Conservation (phyloP, 2,888 invertebrate species). For the Caenorhabditis sp. region DNA sequence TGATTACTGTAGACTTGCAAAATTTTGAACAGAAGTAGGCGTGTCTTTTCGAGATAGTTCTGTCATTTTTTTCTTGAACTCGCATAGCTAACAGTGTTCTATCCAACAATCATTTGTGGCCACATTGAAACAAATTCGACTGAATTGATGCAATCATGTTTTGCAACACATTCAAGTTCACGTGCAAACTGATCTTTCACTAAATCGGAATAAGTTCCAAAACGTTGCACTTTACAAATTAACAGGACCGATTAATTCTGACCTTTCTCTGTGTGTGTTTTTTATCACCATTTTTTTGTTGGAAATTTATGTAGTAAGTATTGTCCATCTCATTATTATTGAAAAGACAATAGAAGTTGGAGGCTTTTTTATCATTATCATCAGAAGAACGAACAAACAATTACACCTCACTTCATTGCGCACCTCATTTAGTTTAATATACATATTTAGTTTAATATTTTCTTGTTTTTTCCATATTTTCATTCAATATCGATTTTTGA, state of each 20-base stretch:
- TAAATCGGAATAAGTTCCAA: not conserved
- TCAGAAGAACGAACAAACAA: not conserved
- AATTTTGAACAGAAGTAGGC: too few relatives aligned
- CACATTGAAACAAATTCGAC: too few relatives aligned
- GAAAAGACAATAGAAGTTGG: not conserved
- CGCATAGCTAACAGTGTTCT: too few relatives aligned
- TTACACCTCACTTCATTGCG: conserved; percentile 1
- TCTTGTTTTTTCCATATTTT: not conserved
- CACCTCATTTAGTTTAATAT: conserved; percentile 1
- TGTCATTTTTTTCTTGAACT: too few relatives aligned
- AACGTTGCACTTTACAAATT: not conserved
- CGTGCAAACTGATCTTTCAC: too few relatives aligned
- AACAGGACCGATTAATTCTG: not conserved
- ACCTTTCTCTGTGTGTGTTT: not conserved
- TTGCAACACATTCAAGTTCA: too few relatives aligned
- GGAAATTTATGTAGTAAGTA: too few relatives aligned
- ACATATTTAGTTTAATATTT: not conserved
- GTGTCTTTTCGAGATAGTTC: too few relatives aligned
- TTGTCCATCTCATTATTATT: not conserved
- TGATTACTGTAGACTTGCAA: too few relatives aligned
- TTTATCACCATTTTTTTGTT: not conserved
- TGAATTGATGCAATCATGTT: too few relatives aligned
- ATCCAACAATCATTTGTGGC: too few relatives aligned
- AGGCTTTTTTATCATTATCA: not conserved
- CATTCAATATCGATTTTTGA: not conserved